Evolutionary conservation across 2,113 vertebrate species (phyloP), one percentile per base, ranked within the genome.

Genomic region (Saccopteryx bilineata): DNA sequence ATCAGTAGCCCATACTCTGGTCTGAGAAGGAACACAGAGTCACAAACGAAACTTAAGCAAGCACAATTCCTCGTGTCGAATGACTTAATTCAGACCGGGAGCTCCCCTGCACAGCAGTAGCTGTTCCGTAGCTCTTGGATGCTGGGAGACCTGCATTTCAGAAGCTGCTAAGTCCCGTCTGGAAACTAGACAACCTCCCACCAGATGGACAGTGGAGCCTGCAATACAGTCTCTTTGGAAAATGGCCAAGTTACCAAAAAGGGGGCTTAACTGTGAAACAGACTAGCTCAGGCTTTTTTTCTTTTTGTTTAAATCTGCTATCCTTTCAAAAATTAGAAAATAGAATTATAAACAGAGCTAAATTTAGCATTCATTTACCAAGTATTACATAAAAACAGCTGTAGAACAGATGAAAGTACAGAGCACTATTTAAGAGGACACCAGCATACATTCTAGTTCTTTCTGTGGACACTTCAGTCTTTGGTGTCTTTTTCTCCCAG

Each of bases 261-360:
- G 39, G 85, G 56, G 26, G 48, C 14, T 78, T 76, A 71, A 54
- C 60, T 81, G 15, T 75, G 78, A 91, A 88, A 81, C 9, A 90
- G 15, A 90, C 58, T 46, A 50, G 19, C 54, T 28, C 48, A 78
- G 69, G 13, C 19, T 60, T 75, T 26, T n/a, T 61, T 21, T 23
- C 5, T 19, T 39, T 74, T 0, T 15, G 39, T 39, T 39, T 39
- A 50, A 54, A 68, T 39, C 61, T 92, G 48, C 33, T 88, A 63
- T 69, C 15, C 69, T 95, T 87, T 74, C 15, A 87, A 76, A 94
- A 92, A 83, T 83, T 82, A 90, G 26, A 94, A 96, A 95, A 68
- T 31, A 9, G 15, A 97, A 83, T 80, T 94, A 31, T 26, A 87
- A 33, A n/a, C 69, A 82, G 81, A 91, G 13, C 71, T 90, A 95